These are phyloP conservation scores for Rhinolophus ferrumequinum DNA, from an alignment of 2,113 vertebrate genomes.

Conservation along the genomic window DNA sequence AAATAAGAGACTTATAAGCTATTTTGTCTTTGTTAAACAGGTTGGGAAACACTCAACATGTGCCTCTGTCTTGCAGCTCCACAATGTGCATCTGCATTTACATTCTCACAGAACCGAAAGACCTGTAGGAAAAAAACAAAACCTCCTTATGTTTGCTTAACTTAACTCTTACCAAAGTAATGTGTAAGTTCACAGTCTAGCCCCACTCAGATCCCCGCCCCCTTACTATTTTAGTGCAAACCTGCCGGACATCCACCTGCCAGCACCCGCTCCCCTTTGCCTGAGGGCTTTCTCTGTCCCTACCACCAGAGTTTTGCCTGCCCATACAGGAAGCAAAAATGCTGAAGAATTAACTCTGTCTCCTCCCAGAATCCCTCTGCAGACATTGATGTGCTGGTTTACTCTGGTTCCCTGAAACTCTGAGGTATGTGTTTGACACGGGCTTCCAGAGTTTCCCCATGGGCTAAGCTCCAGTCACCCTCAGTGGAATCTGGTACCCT, in stretches of 20 bases:
- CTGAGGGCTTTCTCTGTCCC: background rate
- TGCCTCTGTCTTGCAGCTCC: background rate
- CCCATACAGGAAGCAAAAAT: rapidly evolving
- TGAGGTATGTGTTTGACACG: no score
- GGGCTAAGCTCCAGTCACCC: background rate
- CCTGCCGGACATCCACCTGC: background rate
- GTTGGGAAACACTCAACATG: background rate
- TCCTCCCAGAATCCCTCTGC: rapidly evolving
- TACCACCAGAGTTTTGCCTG: rapidly evolving
- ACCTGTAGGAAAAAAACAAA: background rate
- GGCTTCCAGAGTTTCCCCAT: background rate
- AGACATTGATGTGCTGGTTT: no score
- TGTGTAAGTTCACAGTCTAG: background rate
- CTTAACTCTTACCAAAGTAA: background rate
- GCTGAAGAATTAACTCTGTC: background rate
- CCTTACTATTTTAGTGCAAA: background rate
- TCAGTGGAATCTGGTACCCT: background rate
- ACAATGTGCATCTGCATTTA: background rate
- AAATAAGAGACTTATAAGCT: background rate
- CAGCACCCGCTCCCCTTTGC: background rate
- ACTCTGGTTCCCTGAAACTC: background rate
- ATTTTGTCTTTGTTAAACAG: background rate
- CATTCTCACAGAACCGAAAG: background rate
- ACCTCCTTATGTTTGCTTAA: background rate
- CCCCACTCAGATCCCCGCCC: rapidly evolving